Base-by-base conservation (phyloP, 2,888 invertebrate genomes). In the Macrophya alboannulata region DNA sequence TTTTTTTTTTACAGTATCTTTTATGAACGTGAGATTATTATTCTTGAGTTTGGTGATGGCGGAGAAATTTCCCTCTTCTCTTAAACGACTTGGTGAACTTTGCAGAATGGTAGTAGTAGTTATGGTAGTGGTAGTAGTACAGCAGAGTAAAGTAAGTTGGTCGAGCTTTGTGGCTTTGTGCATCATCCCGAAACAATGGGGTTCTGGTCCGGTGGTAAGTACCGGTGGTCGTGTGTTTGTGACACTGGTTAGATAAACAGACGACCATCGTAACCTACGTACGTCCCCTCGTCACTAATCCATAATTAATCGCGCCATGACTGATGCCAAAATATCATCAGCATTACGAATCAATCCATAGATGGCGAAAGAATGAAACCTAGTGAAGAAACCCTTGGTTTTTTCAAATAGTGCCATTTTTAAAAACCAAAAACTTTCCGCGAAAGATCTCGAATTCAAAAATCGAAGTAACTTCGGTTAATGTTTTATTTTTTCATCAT, bases 201-300 rank as follows among this genome's bases (percentile, higher is more conserved):
- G 65, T 62, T 31, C 72, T 37, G 72, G 40, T 17, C 51, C 55
- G 74, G 76, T 48, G 74, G 72, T 74, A 45, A 74, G 72, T 74
- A 21, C 65, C n/a, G 15, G 51, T 83, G 25, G 88, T 90, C 90
- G 89, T 90, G 92, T 93, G 93, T 92, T 92, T 92, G 90, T 92
- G 93, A 93, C 93, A 93, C 90, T 88, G 87, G 87, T 77, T 88
- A 90, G 93, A 93, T 93, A 93, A 93, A 91, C 91, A 89, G 88
- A 87, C 86, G 87, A 88, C 86, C 88, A 90, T 88, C 86, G 87
- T 3, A 31, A 31, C 31, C 31, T 31, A 31, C 31, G 31, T 31
- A 85, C 87, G 86, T 86, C 85, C 88, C 45, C 59, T 37, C n/a
- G 12, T 81, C 59, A 2, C 77, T 43, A 48, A 83, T 83, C 45